These are phyloP conservation scores for Apodemus sylvaticus DNA, from an alignment of 2,113 vertebrate genomes.

Conservation along the genomic window DNA sequence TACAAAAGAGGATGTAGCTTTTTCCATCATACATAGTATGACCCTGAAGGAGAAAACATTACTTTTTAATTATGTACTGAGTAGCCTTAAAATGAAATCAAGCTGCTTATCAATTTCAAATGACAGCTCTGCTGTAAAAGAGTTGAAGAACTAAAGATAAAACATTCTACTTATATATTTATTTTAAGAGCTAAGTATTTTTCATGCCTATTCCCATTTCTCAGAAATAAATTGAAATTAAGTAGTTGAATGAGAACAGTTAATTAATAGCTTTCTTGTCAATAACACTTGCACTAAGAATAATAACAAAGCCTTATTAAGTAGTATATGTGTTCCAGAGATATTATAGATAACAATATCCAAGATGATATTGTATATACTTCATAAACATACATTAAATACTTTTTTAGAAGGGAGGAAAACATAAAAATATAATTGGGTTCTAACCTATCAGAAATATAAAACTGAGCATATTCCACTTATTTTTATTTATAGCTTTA, in stretches of 20 bases:
- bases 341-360: not conserved
- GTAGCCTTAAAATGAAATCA: not conserved
- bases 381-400: not conserved
- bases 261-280: not conserved
- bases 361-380: not conserved
- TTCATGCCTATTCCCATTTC: not conserved
- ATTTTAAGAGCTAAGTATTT: not conserved
- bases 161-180: not conserved
- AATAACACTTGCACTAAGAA: not conserved
- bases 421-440: not conserved
- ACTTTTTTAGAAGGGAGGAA: not conserved
- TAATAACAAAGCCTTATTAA: not conserved
- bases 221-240: constrained; percentile 33
- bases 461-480: not conserved
- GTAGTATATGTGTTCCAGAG: not conserved
- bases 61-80: not conserved
- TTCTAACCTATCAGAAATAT: not conserved
- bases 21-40: not conserved
- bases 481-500: not conserved
- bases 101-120: not conserved
- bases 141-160: not conserved
- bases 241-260: not conserved
- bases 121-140: not conserved
- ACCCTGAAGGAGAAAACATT: not conserved
- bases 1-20: not conserved